Percentiles rank a stretch among this genome's conserved stretches.
These are phyloP conservation scores for Nanorana parkeri DNA, from an alignment of 2,113 vertebrate species.

Conservation along the genomic window DNA sequence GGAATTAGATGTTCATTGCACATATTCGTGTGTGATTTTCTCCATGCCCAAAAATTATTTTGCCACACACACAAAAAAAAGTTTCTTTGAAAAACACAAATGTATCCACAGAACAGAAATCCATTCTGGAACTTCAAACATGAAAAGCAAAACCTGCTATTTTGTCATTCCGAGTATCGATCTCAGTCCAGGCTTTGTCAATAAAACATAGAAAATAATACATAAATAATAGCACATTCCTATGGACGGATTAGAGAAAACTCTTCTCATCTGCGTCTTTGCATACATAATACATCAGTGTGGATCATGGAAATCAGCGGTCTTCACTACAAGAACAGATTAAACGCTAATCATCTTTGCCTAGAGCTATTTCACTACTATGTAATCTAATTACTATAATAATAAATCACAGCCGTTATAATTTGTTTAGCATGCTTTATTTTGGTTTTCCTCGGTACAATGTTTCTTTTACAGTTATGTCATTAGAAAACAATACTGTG, in stretches of 20 bases:
- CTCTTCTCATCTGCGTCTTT: conserved; percentile 12
- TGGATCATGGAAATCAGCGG: not conserved
- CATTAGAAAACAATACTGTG: not conserved
- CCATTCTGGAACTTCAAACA: no score
- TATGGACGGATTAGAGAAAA: conserved; percentile 1
- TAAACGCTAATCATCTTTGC: not conserved
- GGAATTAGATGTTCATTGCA: no score
- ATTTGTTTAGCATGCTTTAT: conserved; percentile 1
- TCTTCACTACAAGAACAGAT: not conserved
- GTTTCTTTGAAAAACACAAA: no score
- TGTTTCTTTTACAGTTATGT: not conserved
- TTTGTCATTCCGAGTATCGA: not conserved
- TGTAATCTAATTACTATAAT: conserved; percentile 15
- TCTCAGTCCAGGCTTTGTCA: not conserved
- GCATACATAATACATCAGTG: conserved; percentile 26
- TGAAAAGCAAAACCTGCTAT: no score
- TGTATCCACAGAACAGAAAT: no score
- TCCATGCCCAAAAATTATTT: no score
- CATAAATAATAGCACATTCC: conserved; percentile 5
- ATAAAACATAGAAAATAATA: conserved; percentile 17
- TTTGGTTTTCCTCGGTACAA: not conserved
- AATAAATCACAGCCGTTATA: conserved; percentile 7
- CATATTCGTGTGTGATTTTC: no score
- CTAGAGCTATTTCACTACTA: not conserved
- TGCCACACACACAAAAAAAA: no score